Conservation (phyloP, 1,140 invertebrate species). For the Leptonema lineaticorne region DNA sequence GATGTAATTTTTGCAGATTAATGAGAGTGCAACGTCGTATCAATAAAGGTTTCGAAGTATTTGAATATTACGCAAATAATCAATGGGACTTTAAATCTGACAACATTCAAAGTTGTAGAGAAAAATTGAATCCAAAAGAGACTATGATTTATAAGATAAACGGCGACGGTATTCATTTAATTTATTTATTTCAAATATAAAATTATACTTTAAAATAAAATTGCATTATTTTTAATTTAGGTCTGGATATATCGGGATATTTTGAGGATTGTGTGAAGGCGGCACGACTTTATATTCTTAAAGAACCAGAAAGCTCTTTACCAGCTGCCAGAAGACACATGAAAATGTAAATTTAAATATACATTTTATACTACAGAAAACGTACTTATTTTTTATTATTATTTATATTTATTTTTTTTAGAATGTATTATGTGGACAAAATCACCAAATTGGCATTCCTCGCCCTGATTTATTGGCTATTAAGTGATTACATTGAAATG, state of each 20-base stretch:
- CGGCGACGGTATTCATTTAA: slow-evolving; percentile 56
- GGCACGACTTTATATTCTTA: slow-evolving; percentile 75
- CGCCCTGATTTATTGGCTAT: slow-evolving; percentile 48
- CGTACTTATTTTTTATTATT: not conserved
- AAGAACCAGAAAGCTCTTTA: slow-evolving; percentile 80
- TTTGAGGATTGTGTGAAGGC: slow-evolving; percentile 73
- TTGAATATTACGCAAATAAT: slow-evolving; percentile 84
- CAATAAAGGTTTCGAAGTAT: slow-evolving; percentile 79
- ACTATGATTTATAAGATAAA: slow-evolving; percentile 67
- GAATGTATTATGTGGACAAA: slow-evolving; percentile 64
- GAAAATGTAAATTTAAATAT: slow-evolving; percentile 63
- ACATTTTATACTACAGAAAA: not conserved
- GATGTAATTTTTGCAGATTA: slow-evolving; percentile 67
- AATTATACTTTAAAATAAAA: not conserved
- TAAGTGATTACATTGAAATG: slow-evolving; percentile 37
- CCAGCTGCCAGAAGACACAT: slow-evolving; percentile 78
- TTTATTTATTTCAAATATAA: not conserved
- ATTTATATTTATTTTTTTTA: slow-evolving; percentile 48
- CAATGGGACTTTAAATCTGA: slow-evolving; percentile 80
- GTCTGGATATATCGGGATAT: slow-evolving; percentile 69
- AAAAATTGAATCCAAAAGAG: slow-evolving; percentile 65
- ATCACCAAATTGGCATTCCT: slow-evolving; percentile 54
- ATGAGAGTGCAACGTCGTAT: slow-evolving; percentile 74
- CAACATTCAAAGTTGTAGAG: slow-evolving; percentile 59
- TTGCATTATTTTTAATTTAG: slow-evolving; percentile 46